A percentile compares a stretch with the other conserved stretches of the same genome.
Conservation (phyloP, 2,113 vertebrate genomes). For the Gymnorhina tibicen region DNA sequence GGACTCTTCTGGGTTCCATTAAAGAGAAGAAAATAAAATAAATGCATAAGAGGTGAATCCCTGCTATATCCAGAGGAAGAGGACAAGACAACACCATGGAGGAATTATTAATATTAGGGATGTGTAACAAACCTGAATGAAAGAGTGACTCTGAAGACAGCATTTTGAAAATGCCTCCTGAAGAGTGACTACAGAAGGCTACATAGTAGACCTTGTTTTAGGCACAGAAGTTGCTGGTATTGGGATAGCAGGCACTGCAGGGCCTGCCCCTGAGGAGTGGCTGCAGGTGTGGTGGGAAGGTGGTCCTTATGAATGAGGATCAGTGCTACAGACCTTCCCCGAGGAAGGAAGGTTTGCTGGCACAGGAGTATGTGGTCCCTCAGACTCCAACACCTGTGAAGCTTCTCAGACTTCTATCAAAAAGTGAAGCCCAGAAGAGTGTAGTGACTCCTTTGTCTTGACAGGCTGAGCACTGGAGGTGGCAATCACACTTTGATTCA, state of each 20-base stretch:
- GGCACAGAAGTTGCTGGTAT: neutral
- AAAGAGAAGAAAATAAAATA: neutral
- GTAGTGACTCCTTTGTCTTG: neutral
- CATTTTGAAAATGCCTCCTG: neutral
- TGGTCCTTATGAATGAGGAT: neutral
- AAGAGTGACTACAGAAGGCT: neutral
- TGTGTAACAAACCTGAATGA: neutral
- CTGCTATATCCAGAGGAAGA: neutral
- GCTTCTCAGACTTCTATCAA: neutral
- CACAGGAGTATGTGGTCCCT: neutral
- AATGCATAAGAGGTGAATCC: neutral
- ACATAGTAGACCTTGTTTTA: neutral
- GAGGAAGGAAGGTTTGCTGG: neutral
- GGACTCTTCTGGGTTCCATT: neutral
- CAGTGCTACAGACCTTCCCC: neutral
- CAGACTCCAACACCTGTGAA: neutral
- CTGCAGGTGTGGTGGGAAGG: neutral
- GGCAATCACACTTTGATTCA: neutral
- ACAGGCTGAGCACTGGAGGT: neutral
- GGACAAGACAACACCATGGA: neutral
- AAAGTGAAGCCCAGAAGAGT: neutral
- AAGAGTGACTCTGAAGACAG: neutral
- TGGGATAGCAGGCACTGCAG: neutral
- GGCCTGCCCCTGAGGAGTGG: neutral
- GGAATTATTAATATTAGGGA: neutral